Base-by-base conservation (phyloP, 2,797 vertebrate species). In the Cuniculus paca region DNA sequence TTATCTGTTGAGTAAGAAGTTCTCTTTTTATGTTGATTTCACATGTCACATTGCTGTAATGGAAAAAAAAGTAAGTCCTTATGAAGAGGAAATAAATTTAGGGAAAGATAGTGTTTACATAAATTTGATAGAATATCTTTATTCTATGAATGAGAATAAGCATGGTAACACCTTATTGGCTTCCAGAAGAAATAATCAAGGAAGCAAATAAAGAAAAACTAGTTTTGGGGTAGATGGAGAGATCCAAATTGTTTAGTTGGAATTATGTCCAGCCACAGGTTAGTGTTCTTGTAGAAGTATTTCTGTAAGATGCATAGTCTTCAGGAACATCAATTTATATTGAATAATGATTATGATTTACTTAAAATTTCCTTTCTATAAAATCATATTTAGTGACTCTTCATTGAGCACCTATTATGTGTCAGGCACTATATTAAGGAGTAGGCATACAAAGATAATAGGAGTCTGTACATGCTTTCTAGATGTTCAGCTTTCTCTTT, bases 181-280 rank as follows among this genome's bases (percentile, higher is more conserved):
- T 92, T 95, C n/a, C 75, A 74, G 60, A n/a, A 61, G 17, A 96
- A 95, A 54, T 94, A 77, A 70, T 34, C n/a, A 91, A 91, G 61
- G 54, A 5, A 80, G 78, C n/a, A 95, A 94, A 74, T 78, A 70
- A 79, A 48, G 16, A 78, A 75, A 91, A 87, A n/a, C 91, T 88
- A 87, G 88, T 92, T 97, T 94, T 60, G 39, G 4, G 19, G 22
- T 88, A 90, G 42, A 54, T 68, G 14, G 50, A 6, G 4, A 85
- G 58, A 8, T 45, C 63, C 56, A 90, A 50, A 75, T 88, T 92
- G 52, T 63, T 84, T 91, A 65, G 52, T 90, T 95, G 61, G 34
- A 95, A 83, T 84, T 91, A 84, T 95, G 19, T 19, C 74, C 88
- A 56, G 24, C 61, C 78, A 68, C 52, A 92, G 34, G 26, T 75